These are phyloP conservation scores for Leptinotarsa undecemlineata DNA, from an alignment of 1,140 invertebrate genomes.

Conservation along the genomic window DNA sequence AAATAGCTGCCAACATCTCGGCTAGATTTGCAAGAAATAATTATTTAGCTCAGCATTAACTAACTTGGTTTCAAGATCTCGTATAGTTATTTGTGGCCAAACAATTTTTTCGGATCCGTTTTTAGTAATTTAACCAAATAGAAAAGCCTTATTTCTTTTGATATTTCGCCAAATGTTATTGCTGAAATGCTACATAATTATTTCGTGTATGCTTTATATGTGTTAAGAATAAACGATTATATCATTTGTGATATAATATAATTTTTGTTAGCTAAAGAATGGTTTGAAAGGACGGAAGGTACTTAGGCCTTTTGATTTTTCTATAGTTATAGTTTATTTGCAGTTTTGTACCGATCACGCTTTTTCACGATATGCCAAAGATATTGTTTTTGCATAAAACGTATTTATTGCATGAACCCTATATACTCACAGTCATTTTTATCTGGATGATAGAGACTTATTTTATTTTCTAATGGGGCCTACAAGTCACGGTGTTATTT, in stretches of 20 bases:
- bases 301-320: slow-evolving; percentile 30
- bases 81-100: no score
- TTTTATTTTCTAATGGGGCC: slow-evolving; percentile 6
- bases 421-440: neutral
- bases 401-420: neutral
- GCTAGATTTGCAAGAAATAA: slow-evolving; percentile 42
- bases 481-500: neutral
- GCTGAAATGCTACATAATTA: slow-evolving; percentile 40
- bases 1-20: slow-evolving; percentile 43
- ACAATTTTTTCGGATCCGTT: no score
- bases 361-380: slow-evolving; percentile 31
- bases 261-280: slow-evolving; percentile 22
- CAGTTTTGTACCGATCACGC: slow-evolving; percentile 29
- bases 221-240: slow-evolving; percentile 39
- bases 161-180: slow-evolving; percentile 7
- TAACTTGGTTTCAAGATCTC: neutral
- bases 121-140: no score
- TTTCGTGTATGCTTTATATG: slow-evolving; percentile 45
- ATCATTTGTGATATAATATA: slow-evolving; percentile 47
- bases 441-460: neutral
- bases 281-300: slow-evolving; percentile 16
- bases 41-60: slow-evolving; percentile 42
- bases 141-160: no score
- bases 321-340: slow-evolving; percentile 21
- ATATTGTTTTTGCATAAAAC: neutral